Base-by-base conservation (phyloP, 2,797 vertebrate genomes). In the Champsocephalus esox region DNA sequence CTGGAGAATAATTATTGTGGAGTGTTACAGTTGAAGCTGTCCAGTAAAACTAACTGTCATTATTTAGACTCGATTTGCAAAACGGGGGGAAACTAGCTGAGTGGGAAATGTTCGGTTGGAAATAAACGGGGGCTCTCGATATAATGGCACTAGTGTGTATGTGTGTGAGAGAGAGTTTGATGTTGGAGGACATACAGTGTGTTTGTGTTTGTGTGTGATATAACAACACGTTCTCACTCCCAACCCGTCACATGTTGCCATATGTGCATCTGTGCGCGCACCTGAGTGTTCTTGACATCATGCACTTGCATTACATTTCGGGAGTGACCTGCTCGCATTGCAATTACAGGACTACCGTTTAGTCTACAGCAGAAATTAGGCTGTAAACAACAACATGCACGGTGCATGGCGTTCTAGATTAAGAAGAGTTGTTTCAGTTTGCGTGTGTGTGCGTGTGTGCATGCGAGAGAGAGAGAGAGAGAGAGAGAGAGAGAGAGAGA, bases 1-100 rank as follows among this genome's bases (percentile, higher is more conserved):
- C 97, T 98, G 96, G 94, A 97, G 97, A 97, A 97, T 99, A 99
- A 99, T 99, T 99, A 99, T 97, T 97, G 96, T 97, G 95, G 96
- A 98, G 97, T 97, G 97, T 98, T 99, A 96, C 97, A 97, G 97
- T 97, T 96, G 96, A 97, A 97, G 97, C 97, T 96, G 98, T 96
- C 97, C 98, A 98, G 97, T 97, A 96, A 96, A 96, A 95, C 97
- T 97, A 97, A 97, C 96, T 96, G 95, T 97, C 97, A 98, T 98
- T 97, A 98, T 98, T 97, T 97, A 98, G 96, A 96, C 96, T 95
- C 96, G 95, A 95, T 97, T 97, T 95, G 95, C 95, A 89, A 96
- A 88, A 89, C 66, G 80, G 87, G 96, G 95, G 96, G 95, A 94
- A 89, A 96, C 90, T 96, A 95, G 96, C 95, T 97, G 97, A 97